Evolutionary conservation across 35 echinoderm and acorn worm species (phyloP), one percentile per base, ranked within the genome.

Genomic region (Patiria miniata): DNA sequence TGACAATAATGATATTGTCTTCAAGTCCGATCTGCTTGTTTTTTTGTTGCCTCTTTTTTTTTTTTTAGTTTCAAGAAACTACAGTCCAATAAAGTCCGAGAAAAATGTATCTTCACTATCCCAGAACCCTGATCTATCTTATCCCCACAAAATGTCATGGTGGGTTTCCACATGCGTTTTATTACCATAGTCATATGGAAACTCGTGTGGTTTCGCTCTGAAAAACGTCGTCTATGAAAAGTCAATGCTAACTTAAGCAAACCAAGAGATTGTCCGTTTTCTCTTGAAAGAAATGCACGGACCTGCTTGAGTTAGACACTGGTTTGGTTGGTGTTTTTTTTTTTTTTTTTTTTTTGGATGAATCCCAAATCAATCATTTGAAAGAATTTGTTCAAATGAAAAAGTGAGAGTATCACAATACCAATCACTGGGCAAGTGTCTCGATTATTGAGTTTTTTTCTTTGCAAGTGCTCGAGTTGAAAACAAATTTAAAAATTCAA

Each of bases 11-110:
- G 4, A 23, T 32, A 30, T 73, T 73, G 65, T 73, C 65, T 73
- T 73, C 65, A 73, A 73, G 65, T 73, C 65, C 65, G 15, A 26
- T 73, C 65, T 73, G 65, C 65, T 73, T 73, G 65, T 73, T 73
- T 73, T 73, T 73, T 73, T 73, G 18, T 73, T 32, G 34, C 65
- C 65, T 73, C 65, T 73, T 36, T 26, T 28, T 28, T 28, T 26
- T 30, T 73, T 73, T 26, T 60, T 60, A 60, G 26, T 73, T 73
- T 30, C 65, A 73, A 73, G 34, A 73, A 73, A 23, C 42, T 73
- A 14, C 65, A 28, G 21, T 34, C 65, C 23, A 73, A 73, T 30
- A 73, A 73, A 73, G 26, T 26, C 23, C 29, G 65, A 73, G 29
- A 30, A 73, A 73, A 34, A 32, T 8, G 14, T 28, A 32, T 22